A percentile compares a stretch with the other conserved stretches of the same genome.
Conservation (phyloP, 2,113 vertebrate genomes). For the Anser cygnoides region DNA sequence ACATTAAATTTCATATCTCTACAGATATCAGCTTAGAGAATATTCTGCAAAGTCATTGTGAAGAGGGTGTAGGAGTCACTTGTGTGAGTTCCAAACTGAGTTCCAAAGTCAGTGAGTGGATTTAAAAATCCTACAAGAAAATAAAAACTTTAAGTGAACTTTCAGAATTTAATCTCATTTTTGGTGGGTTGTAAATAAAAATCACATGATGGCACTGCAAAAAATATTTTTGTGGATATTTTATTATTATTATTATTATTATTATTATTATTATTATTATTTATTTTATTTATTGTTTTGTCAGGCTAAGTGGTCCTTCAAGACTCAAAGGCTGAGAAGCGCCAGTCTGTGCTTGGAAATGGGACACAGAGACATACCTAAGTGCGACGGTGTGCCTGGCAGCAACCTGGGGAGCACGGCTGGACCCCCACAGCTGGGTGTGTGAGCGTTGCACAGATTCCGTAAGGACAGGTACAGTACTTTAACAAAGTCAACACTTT, state of each 20-base stretch:
- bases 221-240: neutral
- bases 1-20: neutral
- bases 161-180: neutral
- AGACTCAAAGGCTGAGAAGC: neutral
- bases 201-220: rapidly evolving
- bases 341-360: rapidly evolving
- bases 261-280: neutral
- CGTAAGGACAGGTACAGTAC: neutral
- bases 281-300: neutral
- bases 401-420: neutral
- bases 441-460: neutral
- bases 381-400: neutral
- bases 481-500: too few species aligned
- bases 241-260: neutral
- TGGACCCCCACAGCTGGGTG: neutral
- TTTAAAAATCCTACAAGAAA: neutral
- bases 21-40: neutral
- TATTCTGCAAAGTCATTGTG: neutral
- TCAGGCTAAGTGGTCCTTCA: neutral
- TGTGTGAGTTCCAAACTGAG: neutral
- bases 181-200: neutral
- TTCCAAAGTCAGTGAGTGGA: neutral
- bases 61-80: neutral
- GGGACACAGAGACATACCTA: neutral
- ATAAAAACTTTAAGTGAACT: neutral